Base-by-base conservation (phyloP, 1,140 invertebrate species). In the Temnothorax nylanderi region DNA sequence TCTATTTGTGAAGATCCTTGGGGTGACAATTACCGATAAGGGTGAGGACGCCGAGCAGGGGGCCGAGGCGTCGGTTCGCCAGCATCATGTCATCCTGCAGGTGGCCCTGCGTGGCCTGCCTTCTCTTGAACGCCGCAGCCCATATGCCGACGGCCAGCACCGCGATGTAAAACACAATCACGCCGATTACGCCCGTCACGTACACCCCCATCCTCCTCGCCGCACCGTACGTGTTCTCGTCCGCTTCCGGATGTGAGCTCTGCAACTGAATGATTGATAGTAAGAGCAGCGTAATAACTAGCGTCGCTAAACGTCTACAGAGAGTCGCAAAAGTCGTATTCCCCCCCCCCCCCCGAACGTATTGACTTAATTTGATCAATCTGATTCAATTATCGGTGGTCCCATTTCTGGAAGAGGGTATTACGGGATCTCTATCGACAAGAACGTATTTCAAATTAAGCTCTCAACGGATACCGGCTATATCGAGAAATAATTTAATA, bases 21-120 rank as follows among this genome's bases (percentile, higher is more conserved):
- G 1, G 26, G 3, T 3, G 37, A 44, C 76, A 93, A 93, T 96
- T 95, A 97, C 97, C 97, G 86, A 97, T 97, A 94, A 98, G 97
- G 3, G 97, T 98, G 91, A 97, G 97, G 80, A 97, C 96, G 13
- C 97, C 97, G n/a, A 98, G 97, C 80, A 97, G 94, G n/a, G 97
- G 94, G 3, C 97, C 97, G 88, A 98, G 96, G 92, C 97, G 97
- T 76, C 97, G 94, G 56, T 97, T 97, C n/a, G 97, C 97, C 78
- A 98, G 92, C 96, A 98, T 97, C 80, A 98, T 96, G 87, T 97
- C 97, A 86, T 97, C 93, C 74, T 94, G 65, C 21, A 69, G 13
- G 21, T 69, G 92, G n/a, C 92, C 96, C 11, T 86, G 77, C 37
- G 95, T 96, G n/a, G 56, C 93, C 90, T 89, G 96, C 95, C 95